phyloP scores from a whole-genome alignment of 2,113 vertebrate genomes.

The Saccopteryx bilineata region DNA sequence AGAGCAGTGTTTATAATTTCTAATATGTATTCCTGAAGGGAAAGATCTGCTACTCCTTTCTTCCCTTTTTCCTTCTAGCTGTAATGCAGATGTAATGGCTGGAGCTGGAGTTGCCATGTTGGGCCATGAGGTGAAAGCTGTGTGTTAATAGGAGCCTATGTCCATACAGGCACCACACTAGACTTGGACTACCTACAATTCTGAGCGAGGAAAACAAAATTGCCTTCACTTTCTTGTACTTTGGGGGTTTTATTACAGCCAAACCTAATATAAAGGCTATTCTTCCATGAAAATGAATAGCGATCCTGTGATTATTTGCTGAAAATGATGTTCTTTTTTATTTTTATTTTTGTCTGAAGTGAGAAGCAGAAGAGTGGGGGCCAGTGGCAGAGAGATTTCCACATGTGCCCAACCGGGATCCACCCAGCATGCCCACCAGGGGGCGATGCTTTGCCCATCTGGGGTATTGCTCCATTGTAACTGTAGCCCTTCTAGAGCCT shows the following conservation, averaged over 20 bases:
- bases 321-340: no score
- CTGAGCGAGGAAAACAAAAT: conserved; percentile 1
- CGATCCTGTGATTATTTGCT: neutral
- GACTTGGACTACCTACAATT: neutral
- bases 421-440: no score
- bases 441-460: no score
- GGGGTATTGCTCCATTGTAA: no score
- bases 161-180: neutral
- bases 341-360: no score
- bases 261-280: neutral
- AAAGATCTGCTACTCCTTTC: conserved; percentile 3
- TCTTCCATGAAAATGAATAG: conserved; percentile 32
- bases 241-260: neutral
- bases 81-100: conserved; percentile 19
- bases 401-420: no score
- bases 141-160: neutral
- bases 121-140: neutral
- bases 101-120: neutral
- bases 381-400: no score
- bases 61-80: neutral
- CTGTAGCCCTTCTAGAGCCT: no score
- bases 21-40: neutral
- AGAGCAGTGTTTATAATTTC: conserved; percentile 30
- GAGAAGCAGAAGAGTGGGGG: no score
- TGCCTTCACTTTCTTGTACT: neutral